Conservation (phyloP, 30 jellyfish, hydroid and myxozoan species). For the Aurelia sp. region DNA sequence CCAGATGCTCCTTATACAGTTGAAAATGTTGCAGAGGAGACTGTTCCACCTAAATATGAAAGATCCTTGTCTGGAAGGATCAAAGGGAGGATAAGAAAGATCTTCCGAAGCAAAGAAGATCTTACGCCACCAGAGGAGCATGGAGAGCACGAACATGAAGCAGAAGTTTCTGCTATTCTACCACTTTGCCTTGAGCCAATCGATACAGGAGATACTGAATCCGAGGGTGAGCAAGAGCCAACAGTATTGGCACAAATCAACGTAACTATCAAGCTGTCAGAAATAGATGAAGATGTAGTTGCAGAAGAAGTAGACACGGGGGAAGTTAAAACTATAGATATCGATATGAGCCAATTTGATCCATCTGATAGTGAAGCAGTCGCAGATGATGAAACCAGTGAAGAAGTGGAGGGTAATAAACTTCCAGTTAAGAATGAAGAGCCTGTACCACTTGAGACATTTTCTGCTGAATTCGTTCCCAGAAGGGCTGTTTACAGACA, state of each 20-base stretch:
- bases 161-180: neutral
- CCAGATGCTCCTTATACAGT: neutral
- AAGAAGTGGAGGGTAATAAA: neutral
- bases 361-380: too few species aligned
- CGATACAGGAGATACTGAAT: neutral
- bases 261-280: too few species aligned
- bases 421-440: neutral
- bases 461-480: neutral
- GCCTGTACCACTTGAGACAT: neutral
- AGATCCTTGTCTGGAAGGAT: neutral
- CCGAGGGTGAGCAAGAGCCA: neutral
- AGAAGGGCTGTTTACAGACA: conserved; percentile 16
- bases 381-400: neutral
- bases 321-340: neutral
- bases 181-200: conserved; percentile 10
- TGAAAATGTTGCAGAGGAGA: neutral
- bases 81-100: neutral
- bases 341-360: neutral
- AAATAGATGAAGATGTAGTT: conserved; percentile 3
- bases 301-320: conserved; percentile 12
- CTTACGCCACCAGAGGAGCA: neutral
- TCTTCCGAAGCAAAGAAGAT: neutral
- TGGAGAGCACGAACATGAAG: conserved; percentile 1
- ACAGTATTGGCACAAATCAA: too few species aligned
- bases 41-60: neutral